Percentiles rank a stretch among this genome's conserved stretches.
Evolutionary conservation across 2,113 vertebrate genomes (phyloP).

Genomic region (Erpornis zantholeuca): DNA sequence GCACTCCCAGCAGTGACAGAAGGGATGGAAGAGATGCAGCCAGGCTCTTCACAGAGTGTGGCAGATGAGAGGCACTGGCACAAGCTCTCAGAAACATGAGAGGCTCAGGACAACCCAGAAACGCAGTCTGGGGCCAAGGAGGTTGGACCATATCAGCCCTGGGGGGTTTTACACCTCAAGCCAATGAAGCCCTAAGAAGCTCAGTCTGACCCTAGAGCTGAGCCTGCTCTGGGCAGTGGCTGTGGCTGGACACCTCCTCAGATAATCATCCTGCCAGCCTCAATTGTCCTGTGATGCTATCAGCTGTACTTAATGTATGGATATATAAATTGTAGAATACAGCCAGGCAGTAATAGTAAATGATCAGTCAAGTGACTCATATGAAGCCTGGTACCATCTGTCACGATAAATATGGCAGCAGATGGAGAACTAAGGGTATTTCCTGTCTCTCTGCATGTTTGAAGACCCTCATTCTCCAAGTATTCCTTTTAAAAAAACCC

Average conservation of each 20-base stretch:
- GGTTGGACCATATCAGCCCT: accelerated
- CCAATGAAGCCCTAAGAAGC: not conserved
- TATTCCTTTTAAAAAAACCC: not conserved
- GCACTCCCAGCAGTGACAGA: accelerated
- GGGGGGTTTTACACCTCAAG: accelerated
- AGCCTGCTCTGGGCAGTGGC: not conserved
- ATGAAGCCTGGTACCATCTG: not conserved
- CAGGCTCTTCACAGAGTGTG: not conserved
- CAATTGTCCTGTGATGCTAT: not conserved
- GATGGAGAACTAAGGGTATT: not conserved
- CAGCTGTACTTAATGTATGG: not conserved
- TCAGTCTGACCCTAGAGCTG: not conserved
- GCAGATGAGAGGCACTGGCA: not conserved
- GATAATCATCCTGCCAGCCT: not conserved
- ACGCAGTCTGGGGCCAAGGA: not conserved
- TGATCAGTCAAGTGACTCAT: not conserved
- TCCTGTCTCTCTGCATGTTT: not conserved
- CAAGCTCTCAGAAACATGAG: not conserved
- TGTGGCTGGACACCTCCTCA: not conserved
- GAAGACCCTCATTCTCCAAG: not conserved
- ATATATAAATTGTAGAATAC: not conserved
- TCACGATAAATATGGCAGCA: not conserved
- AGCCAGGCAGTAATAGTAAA: not conserved
- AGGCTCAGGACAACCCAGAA: not conserved
- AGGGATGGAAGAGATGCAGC: not conserved